phyloP scores from a whole-genome alignment of 2,888 invertebrate genomes.

The Hipparchia sbordonii region DNA sequence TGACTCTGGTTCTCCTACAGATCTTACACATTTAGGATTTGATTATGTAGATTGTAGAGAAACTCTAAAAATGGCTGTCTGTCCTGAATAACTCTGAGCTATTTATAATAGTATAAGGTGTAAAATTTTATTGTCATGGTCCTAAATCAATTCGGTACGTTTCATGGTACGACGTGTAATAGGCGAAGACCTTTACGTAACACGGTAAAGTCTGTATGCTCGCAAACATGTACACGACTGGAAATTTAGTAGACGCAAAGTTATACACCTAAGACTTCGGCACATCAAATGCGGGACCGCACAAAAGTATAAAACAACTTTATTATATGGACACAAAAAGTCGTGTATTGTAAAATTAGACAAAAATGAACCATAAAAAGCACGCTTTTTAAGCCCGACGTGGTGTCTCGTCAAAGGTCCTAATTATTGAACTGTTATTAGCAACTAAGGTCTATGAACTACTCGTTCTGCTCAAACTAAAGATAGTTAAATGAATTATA shows the following conservation, averaged over 20 bases:
- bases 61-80: too few species aligned
- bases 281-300: background rate
- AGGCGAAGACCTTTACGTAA: slow-evolving; percentile 10
- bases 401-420: too few species aligned
- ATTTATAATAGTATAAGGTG: too few species aligned
- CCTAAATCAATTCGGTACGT: background rate
- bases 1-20: too few species aligned
- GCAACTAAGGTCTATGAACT: too few species aligned
- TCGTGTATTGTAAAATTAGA: background rate
- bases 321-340: background rate
- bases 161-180: background rate
- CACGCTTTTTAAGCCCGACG: background rate
- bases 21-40: too few species aligned
- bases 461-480: too few species aligned
- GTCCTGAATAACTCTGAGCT: too few species aligned
- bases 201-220: slow-evolving; percentile 4
- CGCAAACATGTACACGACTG: slow-evolving; percentile 22
- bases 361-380: background rate
- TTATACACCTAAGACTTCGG: slow-evolving; percentile 21
- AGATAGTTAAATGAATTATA: too few species aligned
- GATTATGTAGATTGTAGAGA: too few species aligned
- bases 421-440: too few species aligned
- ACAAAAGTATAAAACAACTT: background rate
- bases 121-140: too few species aligned
- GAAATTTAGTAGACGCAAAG: slow-evolving; percentile 31